Percentiles rank a stretch among this genome's conserved stretches.
These are phyloP conservation scores for Fragum whitleyi DNA, from an alignment of 2,888 invertebrate genomes.

Conservation along the genomic window DNA sequence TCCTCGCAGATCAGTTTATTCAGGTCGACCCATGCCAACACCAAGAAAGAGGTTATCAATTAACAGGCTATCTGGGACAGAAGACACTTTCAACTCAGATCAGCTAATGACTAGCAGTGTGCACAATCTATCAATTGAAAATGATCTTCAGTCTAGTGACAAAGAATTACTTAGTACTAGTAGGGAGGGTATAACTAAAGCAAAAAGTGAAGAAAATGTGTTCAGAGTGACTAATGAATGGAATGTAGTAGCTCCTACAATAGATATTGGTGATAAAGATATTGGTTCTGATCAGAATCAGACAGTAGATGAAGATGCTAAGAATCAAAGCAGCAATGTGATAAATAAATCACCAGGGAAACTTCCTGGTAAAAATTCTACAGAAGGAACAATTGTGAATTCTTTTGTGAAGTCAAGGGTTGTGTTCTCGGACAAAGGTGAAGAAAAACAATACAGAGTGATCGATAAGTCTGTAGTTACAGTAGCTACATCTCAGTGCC, in stretches of 20 bases:
- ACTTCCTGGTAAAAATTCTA: neutral
- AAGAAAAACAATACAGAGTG: constrained; percentile 54
- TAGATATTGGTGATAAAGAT: constrained; percentile 14
- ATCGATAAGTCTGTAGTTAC: constrained; percentile 51
- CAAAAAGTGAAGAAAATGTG: constrained; percentile 41
- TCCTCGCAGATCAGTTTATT: constrained; percentile 50
- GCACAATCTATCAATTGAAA: constrained; percentile 27
- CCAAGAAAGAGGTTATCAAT: constrained; percentile 63
- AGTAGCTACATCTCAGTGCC: constrained; percentile 10
- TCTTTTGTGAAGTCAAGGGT: constrained; percentile 30
- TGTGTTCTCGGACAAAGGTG: constrained; percentile 26
- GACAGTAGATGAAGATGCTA: neutral
- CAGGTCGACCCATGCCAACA: constrained; percentile 54
- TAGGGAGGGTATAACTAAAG: constrained; percentile 17
- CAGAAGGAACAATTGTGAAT: constrained; percentile 28
- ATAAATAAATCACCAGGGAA: neutral
- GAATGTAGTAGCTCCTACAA: constrained; percentile 7
- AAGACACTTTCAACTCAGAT: constrained; percentile 33
- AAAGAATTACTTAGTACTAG: constrained; percentile 2
- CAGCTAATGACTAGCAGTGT: constrained; percentile 33
- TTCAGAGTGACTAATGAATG: constrained; percentile 4
- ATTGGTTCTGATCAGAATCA: neutral
- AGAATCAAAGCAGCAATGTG: constrained; percentile 9
- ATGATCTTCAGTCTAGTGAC: neutral
- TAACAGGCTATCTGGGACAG: constrained; percentile 55